These are phyloP conservation scores for Aplodontia rufa DNA, from an alignment of 2,113 vertebrate genomes.

Conservation along the genomic window DNA sequence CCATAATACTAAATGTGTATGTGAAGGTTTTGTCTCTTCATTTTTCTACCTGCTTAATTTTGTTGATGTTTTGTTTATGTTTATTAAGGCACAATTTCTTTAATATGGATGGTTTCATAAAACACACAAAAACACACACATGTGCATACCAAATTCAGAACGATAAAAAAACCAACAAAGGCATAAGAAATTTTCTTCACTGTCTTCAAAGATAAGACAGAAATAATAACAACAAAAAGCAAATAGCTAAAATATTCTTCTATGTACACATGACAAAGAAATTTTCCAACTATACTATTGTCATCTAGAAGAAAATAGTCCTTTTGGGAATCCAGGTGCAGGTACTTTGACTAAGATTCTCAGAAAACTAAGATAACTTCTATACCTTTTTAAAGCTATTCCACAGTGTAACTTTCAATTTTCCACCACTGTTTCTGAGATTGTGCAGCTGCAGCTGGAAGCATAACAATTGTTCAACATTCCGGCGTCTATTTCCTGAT, in stretches of 20 bases:
- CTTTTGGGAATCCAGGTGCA: slow-evolving; percentile 39
- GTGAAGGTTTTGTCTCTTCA: not conserved
- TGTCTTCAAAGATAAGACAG: not conserved
- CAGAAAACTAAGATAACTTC: slow-evolving; percentile 54
- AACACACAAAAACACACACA: not conserved
- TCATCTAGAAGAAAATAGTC: slow-evolving; percentile 5
- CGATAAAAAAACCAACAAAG: not conserved
- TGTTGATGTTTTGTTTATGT: not conserved
- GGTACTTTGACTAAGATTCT: slow-evolving; percentile 48
- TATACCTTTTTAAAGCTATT: slow-evolving; percentile 37
- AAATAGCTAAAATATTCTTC: not conserved
- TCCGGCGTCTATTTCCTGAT: slow-evolving; percentile 57
- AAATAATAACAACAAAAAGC: not conserved
- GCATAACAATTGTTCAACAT: slow-evolving; percentile 57
- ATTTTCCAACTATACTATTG: not conserved
- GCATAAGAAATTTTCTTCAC: not conserved
- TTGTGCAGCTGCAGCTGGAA: slow-evolving; percentile 52
- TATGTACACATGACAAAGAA: slow-evolving; percentile 49
- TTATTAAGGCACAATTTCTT: not conserved
- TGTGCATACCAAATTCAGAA: not conserved
- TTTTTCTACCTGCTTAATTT: not conserved
- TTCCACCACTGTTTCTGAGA: slow-evolving; percentile 40
- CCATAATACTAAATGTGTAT: not conserved
- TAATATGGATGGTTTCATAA: not conserved
- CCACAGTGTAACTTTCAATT: not conserved